Conservation (phyloP, 2,113 vertebrate species). For the Tamias sibiricus region DNA sequence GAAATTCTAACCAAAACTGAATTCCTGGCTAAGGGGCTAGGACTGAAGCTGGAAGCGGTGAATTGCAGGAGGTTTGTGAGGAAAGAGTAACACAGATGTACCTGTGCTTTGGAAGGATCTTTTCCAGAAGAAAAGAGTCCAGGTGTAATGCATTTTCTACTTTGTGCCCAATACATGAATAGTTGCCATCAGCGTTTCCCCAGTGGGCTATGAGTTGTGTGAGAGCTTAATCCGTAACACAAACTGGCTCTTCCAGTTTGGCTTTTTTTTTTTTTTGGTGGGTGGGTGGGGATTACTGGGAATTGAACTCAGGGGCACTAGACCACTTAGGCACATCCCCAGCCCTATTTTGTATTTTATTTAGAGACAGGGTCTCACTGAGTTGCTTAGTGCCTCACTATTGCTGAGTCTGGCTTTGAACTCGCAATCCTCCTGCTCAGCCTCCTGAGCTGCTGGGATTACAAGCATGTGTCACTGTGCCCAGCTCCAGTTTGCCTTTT, state of each 20-base stretch:
- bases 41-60: not conserved
- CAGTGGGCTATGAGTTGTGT: not conserved
- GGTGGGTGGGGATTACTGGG: too few species aligned
- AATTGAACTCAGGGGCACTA: too few species aligned
- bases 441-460: too few species aligned
- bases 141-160: not conserved
- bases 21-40: not conserved
- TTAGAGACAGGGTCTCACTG: too few species aligned
- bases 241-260: not conserved
- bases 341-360: too few species aligned
- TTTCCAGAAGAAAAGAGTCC: not conserved
- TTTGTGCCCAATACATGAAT: not conserved
- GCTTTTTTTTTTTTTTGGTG: not conserved
- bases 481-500: not conserved
- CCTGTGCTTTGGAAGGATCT: not conserved
- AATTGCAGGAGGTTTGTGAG: not conserved
- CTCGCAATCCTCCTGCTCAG: too few species aligned
- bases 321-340: too few species aligned
- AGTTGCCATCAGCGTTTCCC: not conserved
- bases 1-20: not conserved
- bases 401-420: too few species aligned
- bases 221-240: not conserved
- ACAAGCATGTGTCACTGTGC: too few species aligned
- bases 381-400: too few species aligned
- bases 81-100: not conserved